These are phyloP conservation scores for Ophiodon elongatus DNA, from an alignment of 2,113 vertebrate genomes.

Conservation along the genomic window DNA sequence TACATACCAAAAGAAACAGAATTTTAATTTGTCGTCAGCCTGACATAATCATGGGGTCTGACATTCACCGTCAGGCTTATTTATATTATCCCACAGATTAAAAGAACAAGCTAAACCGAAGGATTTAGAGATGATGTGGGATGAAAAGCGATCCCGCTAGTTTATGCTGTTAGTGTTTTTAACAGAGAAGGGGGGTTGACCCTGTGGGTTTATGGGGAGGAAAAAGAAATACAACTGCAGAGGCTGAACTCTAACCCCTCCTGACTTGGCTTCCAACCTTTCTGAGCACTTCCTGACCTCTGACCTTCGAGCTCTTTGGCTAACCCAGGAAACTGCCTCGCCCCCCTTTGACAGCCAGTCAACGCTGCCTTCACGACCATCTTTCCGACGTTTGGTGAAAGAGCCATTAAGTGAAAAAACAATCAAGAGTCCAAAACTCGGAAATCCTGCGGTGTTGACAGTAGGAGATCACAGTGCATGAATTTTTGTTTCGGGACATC, in stretches of 20 bases:
- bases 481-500: conserved; percentile 45
- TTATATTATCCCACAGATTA: conserved; percentile 24
- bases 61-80: conserved; percentile 13
- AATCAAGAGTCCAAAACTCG: conserved; percentile 14
- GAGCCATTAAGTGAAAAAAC: conserved; percentile 40
- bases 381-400: conserved; percentile 37
- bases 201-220: conserved; percentile 36
- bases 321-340: conserved; percentile 70
- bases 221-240: conserved; percentile 61
- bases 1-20: background rate
- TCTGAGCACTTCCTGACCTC: conserved; percentile 66
- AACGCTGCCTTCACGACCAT: background rate
- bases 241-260: conserved; percentile 64
- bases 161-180: conserved; percentile 9
- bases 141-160: background rate
- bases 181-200: background rate
- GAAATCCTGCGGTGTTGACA: conserved; percentile 44
- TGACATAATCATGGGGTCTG: conserved; percentile 9
- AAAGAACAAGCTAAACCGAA: conserved; percentile 1
- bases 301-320: conserved; percentile 48
- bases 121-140: conserved; percentile 14
- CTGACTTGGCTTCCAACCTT: conserved; percentile 61
- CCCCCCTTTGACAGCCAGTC: conserved; percentile 50
- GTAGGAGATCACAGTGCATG: conserved; percentile 36
- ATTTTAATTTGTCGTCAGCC: background rate